Percentiles rank a stretch among this genome's conserved stretches.
Conservation (phyloP, 2,113 vertebrate species). For the Motacilla alba region DNA sequence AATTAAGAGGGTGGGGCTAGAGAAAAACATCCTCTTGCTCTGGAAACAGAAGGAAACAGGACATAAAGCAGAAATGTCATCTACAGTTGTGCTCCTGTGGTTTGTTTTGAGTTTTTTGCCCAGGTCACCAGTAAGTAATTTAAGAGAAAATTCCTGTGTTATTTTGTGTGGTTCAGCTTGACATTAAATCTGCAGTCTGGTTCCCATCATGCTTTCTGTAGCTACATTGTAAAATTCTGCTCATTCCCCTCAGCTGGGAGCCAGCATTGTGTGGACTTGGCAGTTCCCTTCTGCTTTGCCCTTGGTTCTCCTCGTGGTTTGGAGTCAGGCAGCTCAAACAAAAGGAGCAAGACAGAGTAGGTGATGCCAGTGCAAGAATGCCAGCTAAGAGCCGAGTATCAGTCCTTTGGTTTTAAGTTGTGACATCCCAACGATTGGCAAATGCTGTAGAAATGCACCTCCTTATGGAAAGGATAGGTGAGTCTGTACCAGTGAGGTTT, state of each 20-base stretch:
- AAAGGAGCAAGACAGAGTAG: neutral
- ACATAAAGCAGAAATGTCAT: neutral
- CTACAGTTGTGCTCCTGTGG: rapidly evolving
- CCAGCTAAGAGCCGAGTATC: neutral
- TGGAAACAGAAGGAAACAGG: neutral
- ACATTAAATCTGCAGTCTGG: neutral
- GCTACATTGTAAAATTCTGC: neutral
- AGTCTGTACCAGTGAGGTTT: neutral
- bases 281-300: conserved; percentile 9
- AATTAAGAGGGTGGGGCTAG: neutral
- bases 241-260: neutral
- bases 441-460: neutral
- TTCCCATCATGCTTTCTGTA: conserved; percentile 17
- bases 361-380: neutral
- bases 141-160: neutral
- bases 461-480: neutral
- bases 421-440: neutral
- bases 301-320: neutral
- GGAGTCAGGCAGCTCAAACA: conserved; percentile 1
- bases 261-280: conserved; percentile 25
- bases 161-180: neutral
- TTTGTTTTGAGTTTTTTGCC: neutral
- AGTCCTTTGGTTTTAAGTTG: neutral
- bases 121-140: neutral
- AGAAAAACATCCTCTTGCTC: neutral